Conservation (phyloP, 2,888 invertebrate genomes). For the Agrotis clavis region DNA sequence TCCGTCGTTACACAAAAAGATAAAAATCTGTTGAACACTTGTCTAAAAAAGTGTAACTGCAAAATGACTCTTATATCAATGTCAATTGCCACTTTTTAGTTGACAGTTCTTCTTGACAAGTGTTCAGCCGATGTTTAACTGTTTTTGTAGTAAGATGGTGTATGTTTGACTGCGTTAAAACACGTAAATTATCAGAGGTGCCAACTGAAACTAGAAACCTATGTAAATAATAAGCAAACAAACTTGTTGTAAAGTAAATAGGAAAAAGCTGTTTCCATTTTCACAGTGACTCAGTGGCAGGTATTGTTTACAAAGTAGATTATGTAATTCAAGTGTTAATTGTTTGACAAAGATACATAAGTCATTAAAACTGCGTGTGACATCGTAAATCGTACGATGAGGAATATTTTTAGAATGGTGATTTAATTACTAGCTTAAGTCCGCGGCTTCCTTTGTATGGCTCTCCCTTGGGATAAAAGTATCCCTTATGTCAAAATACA, state of each 20-base stretch:
- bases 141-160: no score
- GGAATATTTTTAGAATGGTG: slow-evolving; percentile 2
- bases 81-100: no score
- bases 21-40: no score
- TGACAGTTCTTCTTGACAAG: no score
- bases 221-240: slow-evolving; percentile 44
- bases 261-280: slow-evolving; percentile 47
- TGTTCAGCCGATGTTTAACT: no score
- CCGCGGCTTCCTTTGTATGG: no score
- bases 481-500: no score
- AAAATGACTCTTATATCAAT: no score
- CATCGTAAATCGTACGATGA: slow-evolving; percentile 32
- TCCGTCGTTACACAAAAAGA: no score
- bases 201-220: slow-evolving; percentile 9
- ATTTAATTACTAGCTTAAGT: not conserved
- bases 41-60: no score
- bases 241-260: slow-evolving; percentile 25
- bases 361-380: slow-evolving; percentile 13
- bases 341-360: slow-evolving; percentile 24
- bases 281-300: slow-evolving; percentile 12
- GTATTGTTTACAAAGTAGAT: slow-evolving; percentile 24
- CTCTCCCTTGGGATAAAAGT: no score
- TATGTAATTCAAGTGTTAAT: slow-evolving; percentile 46
- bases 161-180: not conserved
- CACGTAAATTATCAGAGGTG: not conserved